phyloP scores from a whole-genome alignment of 2,888 invertebrate genomes.

The Chorisops tibialis region DNA sequence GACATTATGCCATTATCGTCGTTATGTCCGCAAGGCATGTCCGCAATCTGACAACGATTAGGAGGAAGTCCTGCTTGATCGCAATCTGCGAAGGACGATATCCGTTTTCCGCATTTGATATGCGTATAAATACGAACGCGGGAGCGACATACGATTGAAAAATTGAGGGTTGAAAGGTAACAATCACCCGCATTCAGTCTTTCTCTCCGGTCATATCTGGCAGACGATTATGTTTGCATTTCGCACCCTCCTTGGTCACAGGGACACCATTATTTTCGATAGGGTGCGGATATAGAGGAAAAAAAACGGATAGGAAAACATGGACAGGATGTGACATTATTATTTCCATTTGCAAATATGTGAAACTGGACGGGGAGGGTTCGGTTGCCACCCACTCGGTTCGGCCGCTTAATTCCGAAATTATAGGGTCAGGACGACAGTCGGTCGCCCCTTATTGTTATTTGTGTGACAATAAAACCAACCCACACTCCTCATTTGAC shows the following conservation, averaged over 20 bases:
- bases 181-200: too few species aligned
- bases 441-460: not conserved
- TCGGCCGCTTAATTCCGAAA: not conserved
- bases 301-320: not conserved
- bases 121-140: not conserved
- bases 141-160: not conserved
- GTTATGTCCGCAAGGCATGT: too few species aligned
- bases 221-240: not conserved
- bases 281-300: too few species aligned
- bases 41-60: too few species aligned
- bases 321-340: conserved; percentile 16
- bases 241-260: not conserved
- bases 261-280: not conserved
- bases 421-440: not conserved
- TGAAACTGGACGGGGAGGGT: not conserved
- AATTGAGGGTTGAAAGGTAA: not conserved
- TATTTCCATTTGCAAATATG: conserved; percentile 7
- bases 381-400: not conserved
- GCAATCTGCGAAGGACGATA: too few species aligned
- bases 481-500: too few species aligned
- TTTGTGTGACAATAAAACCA: too few species aligned
- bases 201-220: not conserved
- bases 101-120: too few species aligned
- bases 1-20: too few species aligned
- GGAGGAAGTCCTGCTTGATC: too few species aligned